phyloP scores from a whole-genome alignment of 2,888 invertebrate genomes.

The Blera fallax region DNA sequence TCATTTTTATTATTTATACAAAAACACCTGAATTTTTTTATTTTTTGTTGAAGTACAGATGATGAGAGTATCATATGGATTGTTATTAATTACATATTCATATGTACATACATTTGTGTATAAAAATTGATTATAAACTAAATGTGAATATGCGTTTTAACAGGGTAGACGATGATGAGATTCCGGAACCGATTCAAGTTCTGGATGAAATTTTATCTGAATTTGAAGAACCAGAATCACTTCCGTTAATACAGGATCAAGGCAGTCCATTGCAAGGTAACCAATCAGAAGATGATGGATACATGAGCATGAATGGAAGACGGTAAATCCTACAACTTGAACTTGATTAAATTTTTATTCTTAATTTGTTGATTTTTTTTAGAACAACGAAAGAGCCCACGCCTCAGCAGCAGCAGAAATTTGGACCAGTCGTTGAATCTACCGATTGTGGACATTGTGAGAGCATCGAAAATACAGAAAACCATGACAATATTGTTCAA shows the following conservation, averaged over 20 bases:
- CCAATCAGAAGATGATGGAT: slow-evolving; percentile 95
- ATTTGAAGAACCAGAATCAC: slow-evolving; percentile 88
- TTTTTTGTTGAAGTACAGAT: no score
- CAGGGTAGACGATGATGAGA: slow-evolving; percentile 86
- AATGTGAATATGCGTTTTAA: background rate
- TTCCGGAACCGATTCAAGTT: slow-evolving; percentile 93
- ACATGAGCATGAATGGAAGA: slow-evolving; percentile 95
- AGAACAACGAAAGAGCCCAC: slow-evolving; percentile 60
- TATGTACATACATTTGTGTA: no score
- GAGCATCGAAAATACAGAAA: slow-evolving; percentile 30
- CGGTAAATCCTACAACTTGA: slow-evolving; percentile 81
- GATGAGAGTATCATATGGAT: no score
- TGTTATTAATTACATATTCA: no score
- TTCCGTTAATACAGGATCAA: slow-evolving; percentile 79
- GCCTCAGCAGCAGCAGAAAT: slow-evolving; percentile 60
- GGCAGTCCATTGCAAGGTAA: slow-evolving; percentile 92
- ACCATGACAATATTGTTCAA: slow-evolving; percentile 32
- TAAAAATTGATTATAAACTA: background rate
- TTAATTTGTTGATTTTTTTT: background rate
- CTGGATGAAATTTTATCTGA: slow-evolving; percentile 94
- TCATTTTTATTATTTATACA: no score
- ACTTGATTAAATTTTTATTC: background rate
- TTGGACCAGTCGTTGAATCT: slow-evolving; percentile 60
- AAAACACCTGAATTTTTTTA: no score
- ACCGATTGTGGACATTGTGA: slow-evolving; percentile 59